phyloP scores from a whole-genome alignment of 1,140 invertebrate species.

The Drosophila pseudoobscura region DNA sequence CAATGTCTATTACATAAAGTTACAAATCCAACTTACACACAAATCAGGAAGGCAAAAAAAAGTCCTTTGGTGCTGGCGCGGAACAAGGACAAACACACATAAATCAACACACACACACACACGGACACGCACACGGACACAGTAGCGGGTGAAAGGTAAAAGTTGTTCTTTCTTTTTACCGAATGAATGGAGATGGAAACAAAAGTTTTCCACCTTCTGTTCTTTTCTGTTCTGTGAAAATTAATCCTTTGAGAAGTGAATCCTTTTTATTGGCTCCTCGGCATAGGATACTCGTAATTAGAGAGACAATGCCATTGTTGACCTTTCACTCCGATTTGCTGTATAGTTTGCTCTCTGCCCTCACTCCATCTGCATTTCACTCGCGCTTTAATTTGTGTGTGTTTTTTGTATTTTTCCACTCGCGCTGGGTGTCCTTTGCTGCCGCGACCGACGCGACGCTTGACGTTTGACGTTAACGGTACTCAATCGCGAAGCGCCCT shows the following conservation, averaged over 20 bases:
- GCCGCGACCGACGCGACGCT: constrained; percentile 3
- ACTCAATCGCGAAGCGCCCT: constrained; percentile 11
- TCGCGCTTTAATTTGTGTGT: background rate
- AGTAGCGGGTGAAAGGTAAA: constrained; percentile 28
- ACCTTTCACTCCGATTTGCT: constrained; percentile 39
- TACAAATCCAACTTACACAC: constrained; percentile 45
- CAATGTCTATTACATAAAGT: constrained; percentile 48
- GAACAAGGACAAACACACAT: constrained; percentile 53
- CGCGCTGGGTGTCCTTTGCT: constrained; percentile 29
- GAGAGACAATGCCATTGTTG: constrained; percentile 46
- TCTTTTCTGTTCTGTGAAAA: constrained; percentile 42
- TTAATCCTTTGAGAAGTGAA: constrained; percentile 37
- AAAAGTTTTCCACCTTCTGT: constrained; percentile 46
- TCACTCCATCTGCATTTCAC: background rate
- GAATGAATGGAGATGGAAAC: constrained; percentile 24
- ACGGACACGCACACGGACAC: constrained; percentile 9
- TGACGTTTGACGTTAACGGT: too few relatives aligned
- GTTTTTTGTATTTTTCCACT: constrained; percentile 51
- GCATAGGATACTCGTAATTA: constrained; percentile 46
- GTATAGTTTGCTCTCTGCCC: background rate
- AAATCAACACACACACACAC: constrained; percentile 51
- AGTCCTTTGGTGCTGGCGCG: constrained; percentile 45
- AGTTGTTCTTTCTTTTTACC: constrained; percentile 42
- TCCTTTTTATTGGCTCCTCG: constrained; percentile 48
- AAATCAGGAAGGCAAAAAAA: constrained; percentile 36